phyloP scores from a whole-genome alignment of 1,140 invertebrate species.

The Heliconius himera region DNA sequence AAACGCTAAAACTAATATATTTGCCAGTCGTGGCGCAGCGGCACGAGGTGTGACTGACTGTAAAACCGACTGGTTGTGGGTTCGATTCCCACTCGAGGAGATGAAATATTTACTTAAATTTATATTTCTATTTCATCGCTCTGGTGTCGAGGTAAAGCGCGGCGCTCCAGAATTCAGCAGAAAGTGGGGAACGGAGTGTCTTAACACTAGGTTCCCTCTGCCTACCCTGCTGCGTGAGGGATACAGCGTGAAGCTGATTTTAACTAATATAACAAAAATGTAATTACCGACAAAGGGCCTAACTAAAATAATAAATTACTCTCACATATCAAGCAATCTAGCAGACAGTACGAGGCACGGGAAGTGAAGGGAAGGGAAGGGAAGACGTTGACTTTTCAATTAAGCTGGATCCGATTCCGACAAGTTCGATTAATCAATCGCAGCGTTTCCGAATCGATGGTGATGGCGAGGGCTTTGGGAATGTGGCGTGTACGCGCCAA shows the following conservation, averaged over 20 bases:
- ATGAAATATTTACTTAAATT: too few relatives aligned
- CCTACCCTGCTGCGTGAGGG: too few relatives aligned
- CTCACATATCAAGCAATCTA: constrained; percentile 58
- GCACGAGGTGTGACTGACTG: too few relatives aligned
- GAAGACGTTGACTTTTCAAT: constrained; percentile 72
- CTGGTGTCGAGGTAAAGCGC: too few relatives aligned
- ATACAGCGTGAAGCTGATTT: too few relatives aligned
- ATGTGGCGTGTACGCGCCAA: constrained; percentile 47
- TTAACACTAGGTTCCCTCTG: too few relatives aligned
- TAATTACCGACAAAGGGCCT: constrained; percentile 46
- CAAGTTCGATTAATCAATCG: constrained; percentile 73
- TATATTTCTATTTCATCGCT: too few relatives aligned
- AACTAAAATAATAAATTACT: constrained; percentile 56
- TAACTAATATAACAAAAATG: background rate
- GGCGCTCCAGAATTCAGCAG: too few relatives aligned
- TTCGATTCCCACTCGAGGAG: too few relatives aligned
- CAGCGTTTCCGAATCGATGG: constrained; percentile 50
- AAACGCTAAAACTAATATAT: background rate
- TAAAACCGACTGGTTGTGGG: too few relatives aligned
- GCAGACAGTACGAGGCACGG: constrained; percentile 27
- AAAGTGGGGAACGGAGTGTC: too few relatives aligned
- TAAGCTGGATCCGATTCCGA: constrained; percentile 60
- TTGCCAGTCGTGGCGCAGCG: too few relatives aligned
- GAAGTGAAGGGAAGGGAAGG: constrained; percentile 21
- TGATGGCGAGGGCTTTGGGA: constrained; percentile 36